Conservation (phyloP, 2,113 vertebrate species). For the Lichenostomus cassidix region DNA sequence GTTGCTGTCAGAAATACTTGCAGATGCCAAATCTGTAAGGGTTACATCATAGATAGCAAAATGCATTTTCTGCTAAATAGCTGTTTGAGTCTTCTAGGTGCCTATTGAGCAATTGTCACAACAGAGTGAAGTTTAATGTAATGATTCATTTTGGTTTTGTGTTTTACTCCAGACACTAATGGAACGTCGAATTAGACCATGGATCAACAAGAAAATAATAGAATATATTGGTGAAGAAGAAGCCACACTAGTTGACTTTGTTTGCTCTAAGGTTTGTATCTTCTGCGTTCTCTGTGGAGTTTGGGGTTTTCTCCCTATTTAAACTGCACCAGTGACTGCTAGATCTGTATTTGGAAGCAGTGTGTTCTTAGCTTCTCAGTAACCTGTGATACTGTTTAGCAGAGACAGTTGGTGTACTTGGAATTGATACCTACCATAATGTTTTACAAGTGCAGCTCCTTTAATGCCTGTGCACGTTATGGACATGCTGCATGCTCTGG, state of each 20-base stretch:
- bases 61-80: not conserved
- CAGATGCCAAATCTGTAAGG: not conserved
- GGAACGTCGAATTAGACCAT: conserved; percentile 95
- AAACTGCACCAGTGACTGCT: not conserved
- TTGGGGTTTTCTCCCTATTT: not conserved
- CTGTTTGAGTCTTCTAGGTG: not conserved
- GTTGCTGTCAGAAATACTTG: not conserved
- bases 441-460: not conserved
- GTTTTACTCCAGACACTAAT: conserved; percentile 85
- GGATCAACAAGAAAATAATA: conserved; percentile 99
- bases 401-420: not conserved
- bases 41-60: not conserved
- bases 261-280: conserved; percentile 92
- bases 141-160: not conserved
- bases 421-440: not conserved
- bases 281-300: not conserved
- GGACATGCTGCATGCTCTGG: not conserved
- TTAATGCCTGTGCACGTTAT: not conserved
- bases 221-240: conserved; percentile 99
- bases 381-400: not conserved
- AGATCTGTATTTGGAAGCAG: not conserved
- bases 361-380: not conserved
- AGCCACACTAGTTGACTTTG: conserved; percentile 95
- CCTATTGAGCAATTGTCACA: not conserved
- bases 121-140: not conserved